phyloP scores from a whole-genome alignment of 2,113 vertebrate genomes.

The Cathartes aura region DNA sequence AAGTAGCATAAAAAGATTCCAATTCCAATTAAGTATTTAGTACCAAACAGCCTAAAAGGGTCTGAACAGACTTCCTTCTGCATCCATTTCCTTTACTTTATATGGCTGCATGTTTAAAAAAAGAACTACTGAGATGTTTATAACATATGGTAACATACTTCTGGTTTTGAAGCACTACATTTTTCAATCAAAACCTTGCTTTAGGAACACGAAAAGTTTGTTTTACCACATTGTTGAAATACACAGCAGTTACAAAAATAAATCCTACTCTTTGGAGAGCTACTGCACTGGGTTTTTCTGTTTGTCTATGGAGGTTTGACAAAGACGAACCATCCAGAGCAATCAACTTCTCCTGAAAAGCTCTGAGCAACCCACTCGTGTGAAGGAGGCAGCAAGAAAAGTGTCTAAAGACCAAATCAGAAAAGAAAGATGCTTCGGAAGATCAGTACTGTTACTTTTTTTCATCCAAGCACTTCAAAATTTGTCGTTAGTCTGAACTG shows the following conservation, averaged over 20 bases:
- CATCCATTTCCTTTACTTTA: neutral
- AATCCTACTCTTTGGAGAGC: neutral
- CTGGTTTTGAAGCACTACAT: slow-evolving; percentile 14
- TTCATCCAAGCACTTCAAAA: neutral
- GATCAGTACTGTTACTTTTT: neutral
- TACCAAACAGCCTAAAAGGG: neutral
- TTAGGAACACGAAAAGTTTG: slow-evolving; percentile 1
- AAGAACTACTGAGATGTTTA: slow-evolving; percentile 46
- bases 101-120: slow-evolving; percentile 24
- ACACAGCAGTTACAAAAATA: neutral
- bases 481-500: neutral
- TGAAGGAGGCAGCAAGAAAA: neutral
- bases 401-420: neutral
- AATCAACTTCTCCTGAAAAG: neutral
- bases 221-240: slow-evolving; percentile 11
- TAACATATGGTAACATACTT: slow-evolving; percentile 42
- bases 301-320: neutral
- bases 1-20: neutral
- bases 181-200: slow-evolving; percentile 32
- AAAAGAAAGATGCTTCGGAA: neutral
- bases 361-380: neutral
- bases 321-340: neutral
- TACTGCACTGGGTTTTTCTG: neutral
- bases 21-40: neutral
- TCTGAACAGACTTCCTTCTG: neutral